A percentile compares a stretch with the other conserved stretches of the same genome.
Conservation (phyloP, 2,113 vertebrate genomes). For the Hippolais icterina region DNA sequence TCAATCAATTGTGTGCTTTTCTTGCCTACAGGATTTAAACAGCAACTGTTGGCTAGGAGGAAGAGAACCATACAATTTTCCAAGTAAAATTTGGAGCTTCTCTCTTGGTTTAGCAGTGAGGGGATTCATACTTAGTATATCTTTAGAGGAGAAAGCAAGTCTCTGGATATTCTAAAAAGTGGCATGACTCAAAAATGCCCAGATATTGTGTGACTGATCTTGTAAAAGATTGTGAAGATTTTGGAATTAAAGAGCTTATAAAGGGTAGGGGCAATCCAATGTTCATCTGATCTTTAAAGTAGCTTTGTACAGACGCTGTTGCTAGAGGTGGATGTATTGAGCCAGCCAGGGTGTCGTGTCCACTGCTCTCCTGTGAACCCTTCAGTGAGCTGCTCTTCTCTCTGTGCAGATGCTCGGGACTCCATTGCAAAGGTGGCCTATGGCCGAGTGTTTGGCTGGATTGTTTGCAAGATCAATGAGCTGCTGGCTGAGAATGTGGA, state of each 20-base stretch:
- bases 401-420: conserved; percentile 74
- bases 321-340: not conserved
- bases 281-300: not conserved
- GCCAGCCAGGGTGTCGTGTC: not conserved
- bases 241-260: not conserved
- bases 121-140: not conserved
- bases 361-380: not conserved
- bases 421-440: conserved; percentile 79
- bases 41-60: not conserved
- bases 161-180: not conserved
- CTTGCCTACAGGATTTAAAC: not conserved
- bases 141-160: not conserved
- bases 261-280: not conserved
- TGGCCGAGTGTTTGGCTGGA: conserved; percentile 78
- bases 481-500: conserved; percentile 68
- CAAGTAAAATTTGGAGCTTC: not conserved
- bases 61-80: not conserved
- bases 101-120: not conserved
- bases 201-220: not conserved
- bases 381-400: not conserved
- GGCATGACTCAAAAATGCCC: not conserved
- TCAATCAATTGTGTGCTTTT: not conserved
- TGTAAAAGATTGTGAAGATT: not conserved
- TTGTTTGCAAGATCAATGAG: conserved; percentile 78
- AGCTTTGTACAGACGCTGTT: not conserved